Evolutionary conservation across 2,797 vertebrate genomes (phyloP), one percentile per base, ranked within the genome.

Genomic region (Gymnoscopelus braueri): DNA sequence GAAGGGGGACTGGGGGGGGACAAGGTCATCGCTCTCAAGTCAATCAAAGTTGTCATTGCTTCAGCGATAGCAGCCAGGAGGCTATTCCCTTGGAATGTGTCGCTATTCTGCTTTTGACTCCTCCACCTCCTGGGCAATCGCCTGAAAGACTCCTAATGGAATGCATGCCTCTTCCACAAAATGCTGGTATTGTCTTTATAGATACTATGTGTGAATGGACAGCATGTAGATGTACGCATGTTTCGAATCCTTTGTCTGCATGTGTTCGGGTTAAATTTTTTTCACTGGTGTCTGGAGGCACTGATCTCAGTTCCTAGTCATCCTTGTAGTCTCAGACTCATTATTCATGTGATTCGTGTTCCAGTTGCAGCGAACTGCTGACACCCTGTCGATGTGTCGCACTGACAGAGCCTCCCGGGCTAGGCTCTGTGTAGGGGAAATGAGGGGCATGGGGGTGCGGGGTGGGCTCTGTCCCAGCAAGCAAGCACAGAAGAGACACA

Each of bases 291-390:
- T 72, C 67, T 79, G 83, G 63, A 66, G 74, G 77, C 74, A 57
- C 77, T 50, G 74, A 76, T 91, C 80, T 86, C 72, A 75, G 77
- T 91, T 86, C 83, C 71, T 85, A 80, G 65, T 83, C 86, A 82
- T 68, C 77, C 75, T 90, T 75, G 88, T 85, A 87, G 86, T 89
- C 83, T 87, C 88, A 65, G 65, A 83, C 90, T 94, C 81, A 90
- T 95, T 95, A 93, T 91, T 89, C 88, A 86, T 91, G 86, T 93
- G 82, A 81, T 90, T 84, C 88, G 79, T 88, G 83, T 87, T 92
- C 92, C 82, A 91, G 89, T 79, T 84, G 76, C 80, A 87, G 92
- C 81, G 84, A 35, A 69, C 72, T 82, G 72, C 92, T 78, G 63
- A 92, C 91, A 91, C 88, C 84, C 83, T 90, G 93, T 92, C 85